Base-by-base conservation (phyloP, 2,113 vertebrate species). In the Lampris megalopsis region DNA sequence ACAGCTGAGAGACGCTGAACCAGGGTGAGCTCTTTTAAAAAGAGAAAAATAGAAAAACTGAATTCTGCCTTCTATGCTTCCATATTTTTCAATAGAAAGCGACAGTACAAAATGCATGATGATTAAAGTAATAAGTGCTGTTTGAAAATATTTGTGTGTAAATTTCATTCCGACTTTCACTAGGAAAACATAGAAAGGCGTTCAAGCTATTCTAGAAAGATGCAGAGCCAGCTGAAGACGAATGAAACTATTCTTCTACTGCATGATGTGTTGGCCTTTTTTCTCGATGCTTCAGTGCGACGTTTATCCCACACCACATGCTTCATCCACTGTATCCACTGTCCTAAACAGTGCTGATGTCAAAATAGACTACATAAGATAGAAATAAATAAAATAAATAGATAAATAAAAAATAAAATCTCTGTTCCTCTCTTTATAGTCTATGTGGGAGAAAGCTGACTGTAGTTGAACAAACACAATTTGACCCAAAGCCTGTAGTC, bases 381-480 rank as follows among this genome's bases (percentile, higher is more conserved):
- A 11, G 52, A 63, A 60, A 52, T 48, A 59, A 48, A 42, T 69
- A 49, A 4, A 7, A 40, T 57, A 53, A 48, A 42, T 69, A 49
- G 3, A 7, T 35, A 62, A 53, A 67, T 42, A 57, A 67, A 47
- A 42, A 50, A 45, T 42, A 64, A 41, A 41, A 64, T 41, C 58
- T 70, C 6, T 64, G 72, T 37, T 72, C 37, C 67, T 24, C 66
- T 79, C 68, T 70, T 58, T 75, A 66, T 73, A 75, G 54, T 73
- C 70, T 81, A 79, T 85, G 88, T 86, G 84, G 81, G 85, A 64
- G 56, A 47, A 24, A 54, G 66, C 67, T 81, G 82, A 82, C 81
- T 83, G 40, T 64, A 85, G 83, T 88, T 74, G 71, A 89, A 89
- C 79, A 92, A 91, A 89, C 74, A 80, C 80, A 65, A 72, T 71